Conservation (phyloP, 2,797 vertebrate genomes). For the Aplochiton taeniatus region DNA sequence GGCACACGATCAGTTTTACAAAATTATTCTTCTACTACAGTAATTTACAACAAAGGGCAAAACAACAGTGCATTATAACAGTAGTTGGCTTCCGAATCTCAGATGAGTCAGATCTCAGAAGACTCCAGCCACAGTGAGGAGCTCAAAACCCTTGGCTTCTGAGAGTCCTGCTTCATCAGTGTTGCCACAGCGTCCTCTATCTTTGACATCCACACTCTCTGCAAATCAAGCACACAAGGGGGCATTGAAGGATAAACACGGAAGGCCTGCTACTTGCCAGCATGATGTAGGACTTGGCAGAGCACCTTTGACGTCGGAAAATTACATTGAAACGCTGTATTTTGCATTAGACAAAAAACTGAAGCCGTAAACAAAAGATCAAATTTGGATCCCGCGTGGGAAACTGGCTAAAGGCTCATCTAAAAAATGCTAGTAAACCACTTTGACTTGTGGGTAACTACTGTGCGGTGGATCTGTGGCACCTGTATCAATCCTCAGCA, state of each 20-base stretch:
- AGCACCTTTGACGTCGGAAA: too few species aligned
- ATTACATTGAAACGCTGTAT: too few species aligned
- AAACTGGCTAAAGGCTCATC: too few species aligned
- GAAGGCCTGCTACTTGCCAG: too few species aligned
- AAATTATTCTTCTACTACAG: conserved; percentile 44
- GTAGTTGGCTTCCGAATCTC: neutral
- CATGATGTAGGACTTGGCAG: too few species aligned
- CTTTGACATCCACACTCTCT: conserved; percentile 88
- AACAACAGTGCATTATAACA: conserved; percentile 32
- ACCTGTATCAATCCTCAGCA: neutral
- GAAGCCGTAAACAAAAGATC: too few species aligned
- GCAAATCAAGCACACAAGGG: conserved; percentile 39
- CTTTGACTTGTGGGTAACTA: too few species aligned
- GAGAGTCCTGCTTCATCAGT: conserved; percentile 72
- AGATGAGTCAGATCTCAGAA: conserved; percentile 77
- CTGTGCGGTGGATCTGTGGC: too few species aligned
- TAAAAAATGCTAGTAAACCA: too few species aligned
- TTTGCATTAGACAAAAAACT: too few species aligned
- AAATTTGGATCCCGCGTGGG: too few species aligned
- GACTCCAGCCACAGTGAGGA: conserved; percentile 79
- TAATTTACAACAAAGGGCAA: conserved; percentile 35
- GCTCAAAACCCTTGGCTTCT: conserved; percentile 66
- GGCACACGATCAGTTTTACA: conserved; percentile 33
- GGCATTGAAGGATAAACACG: neutral
- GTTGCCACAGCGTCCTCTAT: conserved; percentile 78